Evolutionary conservation across 2,888 invertebrate species (phyloP).

Genomic region (Eremobia ochroleuca): DNA sequence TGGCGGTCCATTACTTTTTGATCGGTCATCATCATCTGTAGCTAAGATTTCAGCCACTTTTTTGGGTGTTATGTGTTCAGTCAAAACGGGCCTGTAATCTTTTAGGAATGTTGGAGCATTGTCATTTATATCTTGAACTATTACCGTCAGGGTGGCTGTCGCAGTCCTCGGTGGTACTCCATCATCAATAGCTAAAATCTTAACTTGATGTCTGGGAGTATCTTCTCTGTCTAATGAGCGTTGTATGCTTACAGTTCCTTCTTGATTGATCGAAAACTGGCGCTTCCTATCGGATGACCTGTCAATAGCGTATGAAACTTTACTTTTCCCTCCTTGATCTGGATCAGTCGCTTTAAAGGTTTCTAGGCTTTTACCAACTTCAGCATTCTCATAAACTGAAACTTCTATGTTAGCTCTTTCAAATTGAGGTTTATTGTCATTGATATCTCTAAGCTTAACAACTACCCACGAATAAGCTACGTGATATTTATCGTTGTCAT

Average conservation of each 20-base stretch:
- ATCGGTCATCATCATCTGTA: slow-evolving; percentile 98
- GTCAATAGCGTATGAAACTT: slow-evolving; percentile 97
- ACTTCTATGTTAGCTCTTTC: slow-evolving; percentile 98
- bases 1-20: slow-evolving; percentile 99
- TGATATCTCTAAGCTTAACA: slow-evolving; percentile 97
- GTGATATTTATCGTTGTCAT: slow-evolving; percentile 99
- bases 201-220: slow-evolving; percentile 98
- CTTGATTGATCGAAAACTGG: slow-evolving; percentile 98
- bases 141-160: slow-evolving; percentile 97
- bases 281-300: slow-evolving; percentile 97
- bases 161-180: slow-evolving; percentile 98
- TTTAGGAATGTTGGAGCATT: slow-evolving; percentile 98
- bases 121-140: slow-evolving; percentile 98
- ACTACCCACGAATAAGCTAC: slow-evolving; percentile 99
- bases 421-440: slow-evolving; percentile 99
- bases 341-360: slow-evolving; percentile 99
- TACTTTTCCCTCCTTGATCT: slow-evolving; percentile 98
- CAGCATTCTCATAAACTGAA: slow-evolving; percentile 97
- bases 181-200: slow-evolving; percentile 98
- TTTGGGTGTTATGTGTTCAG: slow-evolving; percentile 97
- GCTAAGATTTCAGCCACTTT: slow-evolving; percentile 98
- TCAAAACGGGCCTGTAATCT: slow-evolving; percentile 97
- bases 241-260: slow-evolving; percentile 98
- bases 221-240: slow-evolving; percentile 98
- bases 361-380: slow-evolving; percentile 97